A percentile compares a stretch with the other conserved stretches of the same genome.
These are phyloP conservation scores for Acrocyrtus sp. DNA, from an alignment of 2,888 invertebrate genomes.

Conservation along the genomic window DNA sequence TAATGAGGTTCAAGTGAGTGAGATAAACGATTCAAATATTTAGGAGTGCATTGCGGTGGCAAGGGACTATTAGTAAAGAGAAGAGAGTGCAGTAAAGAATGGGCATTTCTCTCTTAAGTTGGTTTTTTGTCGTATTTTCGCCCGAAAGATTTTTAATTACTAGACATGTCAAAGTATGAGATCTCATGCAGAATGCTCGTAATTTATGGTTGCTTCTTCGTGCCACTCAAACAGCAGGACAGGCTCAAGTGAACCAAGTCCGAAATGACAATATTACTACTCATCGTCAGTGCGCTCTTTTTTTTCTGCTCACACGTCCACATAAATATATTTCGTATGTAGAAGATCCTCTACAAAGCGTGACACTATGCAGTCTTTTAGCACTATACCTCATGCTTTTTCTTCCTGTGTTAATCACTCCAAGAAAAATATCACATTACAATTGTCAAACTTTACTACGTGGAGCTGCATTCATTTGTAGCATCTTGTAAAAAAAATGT, in stretches of 20 bases:
- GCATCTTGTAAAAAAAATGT: neutral
- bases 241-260: constrained; percentile 43
- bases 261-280: constrained; percentile 53
- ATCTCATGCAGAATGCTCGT: constrained; percentile 58
- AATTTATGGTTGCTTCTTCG: constrained; percentile 61
- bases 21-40: too few relatives aligned
- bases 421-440: neutral
- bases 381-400: neutral
- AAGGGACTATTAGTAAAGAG: too few relatives aligned
- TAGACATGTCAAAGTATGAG: constrained; percentile 53
- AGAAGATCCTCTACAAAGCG: constrained; percentile 26
- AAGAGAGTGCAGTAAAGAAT: too few relatives aligned
- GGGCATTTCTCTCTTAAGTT: too few relatives aligned
- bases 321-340: constrained; percentile 14
- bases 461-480: constrained; percentile 16
- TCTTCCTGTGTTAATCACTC: constrained; percentile 27
- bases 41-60: too few relatives aligned
- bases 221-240: constrained; percentile 62
- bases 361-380: constrained; percentile 4
- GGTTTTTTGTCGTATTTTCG: too few relatives aligned
- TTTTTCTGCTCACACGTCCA: too few relatives aligned
- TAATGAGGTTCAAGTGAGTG: too few relatives aligned
- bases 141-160: constrained; percentile 61
- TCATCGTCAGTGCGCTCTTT: constrained; percentile 6
- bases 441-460: neutral